Percentiles rank a stretch among this genome's conserved stretches.
Evolutionary conservation across 2,888 invertebrate species (phyloP).

Genomic region (Drosophila suboccidentalis): DNA sequence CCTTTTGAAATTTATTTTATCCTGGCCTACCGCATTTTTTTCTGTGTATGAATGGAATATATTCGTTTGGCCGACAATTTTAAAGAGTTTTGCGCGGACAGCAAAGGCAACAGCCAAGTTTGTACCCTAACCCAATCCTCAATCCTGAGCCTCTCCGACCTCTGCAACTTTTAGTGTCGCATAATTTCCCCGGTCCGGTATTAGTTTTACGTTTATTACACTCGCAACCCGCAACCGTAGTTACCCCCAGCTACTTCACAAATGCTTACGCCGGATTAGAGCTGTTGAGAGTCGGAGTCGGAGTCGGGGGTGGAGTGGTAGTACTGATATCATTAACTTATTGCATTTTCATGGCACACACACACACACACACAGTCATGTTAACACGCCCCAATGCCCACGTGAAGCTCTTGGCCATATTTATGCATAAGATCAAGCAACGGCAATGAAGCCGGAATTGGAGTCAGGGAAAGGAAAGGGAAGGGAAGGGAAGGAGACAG

Average conservation of each 20-base stretch:
- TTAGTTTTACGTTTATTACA: conserved; percentile 70
- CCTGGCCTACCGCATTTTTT: too few species aligned
- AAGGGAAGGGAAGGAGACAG: conserved; percentile 25
- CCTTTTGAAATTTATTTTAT: too few species aligned
- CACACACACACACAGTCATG: conserved; percentile 42
- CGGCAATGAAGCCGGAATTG: not conserved
- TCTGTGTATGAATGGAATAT: not conserved
- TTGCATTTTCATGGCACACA: conserved; percentile 70
- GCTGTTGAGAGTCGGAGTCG: not conserved
- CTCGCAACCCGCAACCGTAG: conserved; percentile 14
- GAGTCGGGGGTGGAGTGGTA: not conserved
- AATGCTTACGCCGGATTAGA: conserved; percentile 43
- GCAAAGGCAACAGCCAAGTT: not conserved
- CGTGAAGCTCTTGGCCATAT: conserved; percentile 47
- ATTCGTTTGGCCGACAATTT: conserved; percentile 41
- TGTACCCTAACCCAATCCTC: conserved; percentile 3
- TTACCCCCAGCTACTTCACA: conserved; percentile 16
- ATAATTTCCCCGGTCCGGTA: conserved; percentile 61
- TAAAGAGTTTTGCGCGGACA: conserved; percentile 30
- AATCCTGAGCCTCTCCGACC: not conserved
- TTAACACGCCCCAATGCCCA: conserved; percentile 23
- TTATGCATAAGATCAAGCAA: conserved; percentile 74
- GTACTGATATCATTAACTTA: conserved; percentile 76
- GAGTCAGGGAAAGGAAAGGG: not conserved
- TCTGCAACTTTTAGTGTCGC: conserved; percentile 58